Evolutionary conservation across 2,797 vertebrate genomes (phyloP).

Genomic region (Aphelocoma californica): DNA sequence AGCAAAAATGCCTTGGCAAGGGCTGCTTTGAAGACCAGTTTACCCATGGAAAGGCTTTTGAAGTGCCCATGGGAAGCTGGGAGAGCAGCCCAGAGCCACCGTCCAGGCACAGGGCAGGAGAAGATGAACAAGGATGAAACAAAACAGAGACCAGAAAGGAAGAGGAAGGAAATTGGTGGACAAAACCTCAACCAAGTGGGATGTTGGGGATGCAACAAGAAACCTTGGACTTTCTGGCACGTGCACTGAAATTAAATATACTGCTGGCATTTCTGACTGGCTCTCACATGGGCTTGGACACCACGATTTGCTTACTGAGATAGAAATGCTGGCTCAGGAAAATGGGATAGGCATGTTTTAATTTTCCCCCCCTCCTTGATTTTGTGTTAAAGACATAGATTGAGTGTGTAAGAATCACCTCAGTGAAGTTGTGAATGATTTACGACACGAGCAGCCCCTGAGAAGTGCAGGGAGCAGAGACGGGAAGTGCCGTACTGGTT

Average conservation of each 20-base stretch:
- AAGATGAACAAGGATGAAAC: neutral
- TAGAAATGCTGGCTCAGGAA: constrained; percentile 17
- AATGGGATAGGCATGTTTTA: neutral
- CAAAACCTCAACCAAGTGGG: neutral
- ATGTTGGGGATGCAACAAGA: neutral
- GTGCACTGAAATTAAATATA: neutral
- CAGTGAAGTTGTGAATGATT: constrained; percentile 9
- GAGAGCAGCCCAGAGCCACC: neutral
- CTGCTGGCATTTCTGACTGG: neutral
- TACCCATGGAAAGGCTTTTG: neutral
- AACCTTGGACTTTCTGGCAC: neutral
- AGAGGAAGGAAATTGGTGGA: neutral
- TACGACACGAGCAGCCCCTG: neutral
- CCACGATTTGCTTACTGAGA: neutral
- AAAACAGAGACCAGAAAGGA: neutral
- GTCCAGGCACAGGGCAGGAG: neutral
- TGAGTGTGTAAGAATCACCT: constrained; percentile 7
- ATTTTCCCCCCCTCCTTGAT: neutral
- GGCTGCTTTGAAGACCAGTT: neutral
- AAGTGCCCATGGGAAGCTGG: too few species aligned
- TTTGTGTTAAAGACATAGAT: neutral
- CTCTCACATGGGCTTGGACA: neutral
- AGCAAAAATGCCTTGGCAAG: neutral
- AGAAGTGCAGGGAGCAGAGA: neutral
- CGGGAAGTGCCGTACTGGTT: neutral